Percentiles rank a stretch among this genome's conserved stretches.
Conservation (phyloP, 2,113 vertebrate species). For the Pelodiscus sinensis region DNA sequence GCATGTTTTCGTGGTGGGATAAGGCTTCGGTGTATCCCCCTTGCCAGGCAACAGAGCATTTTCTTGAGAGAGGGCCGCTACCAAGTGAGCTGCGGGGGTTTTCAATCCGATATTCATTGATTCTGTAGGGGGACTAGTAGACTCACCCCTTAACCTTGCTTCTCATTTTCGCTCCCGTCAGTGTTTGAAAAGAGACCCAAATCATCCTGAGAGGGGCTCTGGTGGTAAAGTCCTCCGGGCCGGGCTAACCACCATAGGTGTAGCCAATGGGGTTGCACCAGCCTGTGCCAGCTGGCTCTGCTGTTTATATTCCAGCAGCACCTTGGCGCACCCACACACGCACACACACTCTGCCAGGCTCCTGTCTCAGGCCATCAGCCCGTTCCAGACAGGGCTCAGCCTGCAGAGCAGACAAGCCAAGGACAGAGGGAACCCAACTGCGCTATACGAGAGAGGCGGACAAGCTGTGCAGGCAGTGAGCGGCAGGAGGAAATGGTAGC, state of each 20-base stretch:
- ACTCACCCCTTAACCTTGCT: neutral
- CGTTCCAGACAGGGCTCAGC: neutral
- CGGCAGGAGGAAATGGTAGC: fast-evolving
- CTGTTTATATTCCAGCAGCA: neutral
- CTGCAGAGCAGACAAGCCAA: neutral
- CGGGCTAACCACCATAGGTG: neutral
- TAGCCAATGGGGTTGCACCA: fast-evolving
- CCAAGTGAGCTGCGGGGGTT: neutral
- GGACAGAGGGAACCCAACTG: fast-evolving
- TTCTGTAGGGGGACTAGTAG: fast-evolving
- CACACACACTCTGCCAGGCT: neutral
- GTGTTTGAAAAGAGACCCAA: neutral
- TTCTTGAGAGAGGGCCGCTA: neutral
- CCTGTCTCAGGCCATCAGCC: neutral
- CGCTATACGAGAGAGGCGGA: fast-evolving
- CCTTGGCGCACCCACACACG: neutral
- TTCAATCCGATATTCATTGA: neutral
- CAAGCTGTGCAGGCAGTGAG: fast-evolving
- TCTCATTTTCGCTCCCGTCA: fast-evolving
- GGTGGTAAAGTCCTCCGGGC: neutral
- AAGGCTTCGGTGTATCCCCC: neutral
- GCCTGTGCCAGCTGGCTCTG: fast-evolving
- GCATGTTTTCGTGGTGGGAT: neutral
- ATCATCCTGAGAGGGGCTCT: neutral
- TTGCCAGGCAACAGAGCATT: neutral